Evolutionary conservation across 2,113 vertebrate species (phyloP), one percentile per base, ranked within the genome.

Genomic region (Odobenus rosmarus): DNA sequence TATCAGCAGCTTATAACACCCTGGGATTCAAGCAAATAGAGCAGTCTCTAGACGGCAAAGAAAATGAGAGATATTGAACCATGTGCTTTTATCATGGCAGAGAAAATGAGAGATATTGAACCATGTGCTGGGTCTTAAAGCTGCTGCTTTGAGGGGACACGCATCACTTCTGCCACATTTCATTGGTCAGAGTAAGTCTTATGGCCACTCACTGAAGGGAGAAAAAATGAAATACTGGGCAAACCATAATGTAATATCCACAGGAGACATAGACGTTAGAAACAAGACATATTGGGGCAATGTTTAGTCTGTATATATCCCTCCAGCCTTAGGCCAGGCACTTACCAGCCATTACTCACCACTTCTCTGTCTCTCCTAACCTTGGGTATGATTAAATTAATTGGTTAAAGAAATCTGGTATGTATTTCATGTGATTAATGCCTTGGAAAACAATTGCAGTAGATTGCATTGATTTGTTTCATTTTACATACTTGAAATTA

Each of bases 401-500:
- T 98, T 95, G 96, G 96, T 96, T 98, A 97, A 98, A 90, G 97
- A 97, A 98, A 97, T 76, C 90, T 97, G 95, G 96, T 88, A 83
- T 98, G 84, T 91, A 97, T 96, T 98, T 97, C 88, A 95, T 98
- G 95, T 97, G 98, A 98, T 98, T 98, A 98, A 97, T 98, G 96
- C 97, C 92, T 96, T 93, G 88, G 95, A 98, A 98, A 98, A 98
- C 98, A 98, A 97, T 97, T 88, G 97, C 93, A 86, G 94, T 98
- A 98, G 97, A 98, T 98, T 98, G 97, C 97, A 93, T 97, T 96
- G 96, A 98, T 98, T 98, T 74, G 7, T 95, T 96, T 98, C 97
- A 97, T 98, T 97, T 98, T 97, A 97, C 95, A 95, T 97, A 97
- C 97, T 98, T 96, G 97, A 97, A 98, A 97, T 97, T 97, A 98